A percentile compares a stretch with the other conserved stretches of the same genome.
Evolutionary conservation across 2,113 vertebrate species (phyloP).

Genomic region (Heptranchias perlo): DNA sequence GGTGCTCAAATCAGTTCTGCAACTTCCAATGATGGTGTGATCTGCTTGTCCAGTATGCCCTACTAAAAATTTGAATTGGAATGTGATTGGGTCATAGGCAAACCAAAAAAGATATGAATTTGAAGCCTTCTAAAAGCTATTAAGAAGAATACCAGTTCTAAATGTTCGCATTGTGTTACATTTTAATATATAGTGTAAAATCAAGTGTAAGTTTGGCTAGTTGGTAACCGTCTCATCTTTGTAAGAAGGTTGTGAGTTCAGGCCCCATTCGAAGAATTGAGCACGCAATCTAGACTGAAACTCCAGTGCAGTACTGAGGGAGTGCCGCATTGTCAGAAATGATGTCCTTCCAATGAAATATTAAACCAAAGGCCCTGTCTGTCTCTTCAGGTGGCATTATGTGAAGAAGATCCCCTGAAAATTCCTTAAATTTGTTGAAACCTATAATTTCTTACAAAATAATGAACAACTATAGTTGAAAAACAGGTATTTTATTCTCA

Average conservation of each 20-base stretch:
- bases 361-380: not conserved
- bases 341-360: not conserved
- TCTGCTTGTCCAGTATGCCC: too few species aligned
- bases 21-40: not conserved
- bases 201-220: not conserved
- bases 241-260: not conserved
- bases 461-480: not conserved
- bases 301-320: not conserved
- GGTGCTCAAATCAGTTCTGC: not conserved
- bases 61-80: not conserved
- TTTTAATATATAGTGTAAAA: not conserved
- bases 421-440: not conserved
- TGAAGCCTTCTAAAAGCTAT: not conserved
- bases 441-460: too few species aligned
- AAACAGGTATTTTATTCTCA: not conserved
- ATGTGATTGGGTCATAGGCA: not conserved
- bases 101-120: not conserved
- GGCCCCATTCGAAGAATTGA: not conserved
- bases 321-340: not conserved
- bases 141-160: not conserved
- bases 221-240: not conserved
- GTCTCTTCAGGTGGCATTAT: not conserved
- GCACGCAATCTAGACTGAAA: not conserved
- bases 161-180: not conserved
- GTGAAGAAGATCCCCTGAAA: not conserved